Evolutionary conservation across 2,113 vertebrate species (phyloP).

Genomic region (Percopsis transmontana): DNA sequence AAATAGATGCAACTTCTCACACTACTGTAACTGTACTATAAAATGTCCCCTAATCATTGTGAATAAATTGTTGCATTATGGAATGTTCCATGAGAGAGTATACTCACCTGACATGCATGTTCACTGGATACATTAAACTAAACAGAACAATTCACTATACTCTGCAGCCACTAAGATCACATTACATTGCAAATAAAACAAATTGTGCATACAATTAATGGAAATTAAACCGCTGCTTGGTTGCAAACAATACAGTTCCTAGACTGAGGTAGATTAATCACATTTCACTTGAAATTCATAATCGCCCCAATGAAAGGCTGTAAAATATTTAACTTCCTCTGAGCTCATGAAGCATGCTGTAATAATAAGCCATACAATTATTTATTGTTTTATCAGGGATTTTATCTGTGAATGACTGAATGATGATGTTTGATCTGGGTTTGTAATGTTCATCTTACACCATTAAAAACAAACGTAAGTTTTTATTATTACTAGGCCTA

Average conservation of each 20-base stretch:
- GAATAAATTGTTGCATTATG: conserved; percentile 11
- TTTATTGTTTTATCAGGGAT: conserved; percentile 69
- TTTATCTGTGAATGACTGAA: conserved; percentile 69
- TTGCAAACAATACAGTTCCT: conserved; percentile 23
- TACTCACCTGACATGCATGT: conserved; percentile 57
- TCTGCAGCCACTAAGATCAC: conserved; percentile 43
- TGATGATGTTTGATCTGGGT: conserved; percentile 61
- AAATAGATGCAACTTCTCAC: conserved; percentile 12
- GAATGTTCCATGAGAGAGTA: conserved; percentile 44
- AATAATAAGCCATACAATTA: conserved; percentile 58
- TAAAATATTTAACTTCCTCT: conserved; percentile 35
- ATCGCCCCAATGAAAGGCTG: conserved; percentile 28
- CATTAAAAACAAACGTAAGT: conserved; percentile 64
- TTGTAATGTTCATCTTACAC: conserved; percentile 66
- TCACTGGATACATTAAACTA: conserved; percentile 46
- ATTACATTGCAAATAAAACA: conserved; percentile 23
- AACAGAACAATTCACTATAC: conserved; percentile 23
- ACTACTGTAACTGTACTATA: conserved; percentile 22
- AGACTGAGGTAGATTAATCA: conserved; percentile 11
- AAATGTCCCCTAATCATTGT: background rate
- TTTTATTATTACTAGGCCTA: conserved; percentile 3
- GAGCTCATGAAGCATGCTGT: conserved; percentile 68
- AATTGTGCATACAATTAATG: conserved; percentile 42
- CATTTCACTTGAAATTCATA: conserved; percentile 12
- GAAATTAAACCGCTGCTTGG: conserved; percentile 9